Base-by-base conservation (phyloP, 2,797 vertebrate species). In the Eulemur coronatus region DNA sequence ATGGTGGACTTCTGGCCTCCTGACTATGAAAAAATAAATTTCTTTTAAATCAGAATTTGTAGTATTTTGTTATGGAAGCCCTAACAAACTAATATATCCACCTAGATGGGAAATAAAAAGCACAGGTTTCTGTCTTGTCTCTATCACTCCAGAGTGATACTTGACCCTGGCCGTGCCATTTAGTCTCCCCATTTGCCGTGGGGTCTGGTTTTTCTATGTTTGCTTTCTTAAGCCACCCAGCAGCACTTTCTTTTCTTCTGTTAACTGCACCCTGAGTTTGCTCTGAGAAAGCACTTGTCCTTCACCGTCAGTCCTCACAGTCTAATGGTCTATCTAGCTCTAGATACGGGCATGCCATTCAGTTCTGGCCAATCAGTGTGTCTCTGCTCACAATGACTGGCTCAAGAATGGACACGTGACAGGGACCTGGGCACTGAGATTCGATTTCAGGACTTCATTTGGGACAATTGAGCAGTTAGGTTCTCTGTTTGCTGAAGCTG, bases 391-490 rank as follows among this genome's bases (percentile, higher is more conserved):
- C 17, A 26, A n/a, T n/a, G 73, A 61, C 13, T 69, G 84, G 10
- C 28, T 89, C 46, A 61, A 67, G 46, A 70, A 93, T 59, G 73
- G 28, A 59, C 26, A 9, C 18, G 43, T 46, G 43, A 52, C 69
- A 46, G 57, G 69, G 79, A 78, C 15, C 15, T 88, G 75, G 18
- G 35, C 2, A 30, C 52, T 63, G 46, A 81, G n/a, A 52, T 88
- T 88, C 28, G 7, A 35, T 85, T 95, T 85, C 43, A 85, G 72
- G 84, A 79, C 88, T 95, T 73, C 20, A 63, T n/a, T 80, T 92
- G 46, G 52, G 85, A 82, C 1, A 63, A 15, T 18, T 48, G 43
- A 55, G 14, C 24, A 57, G 30, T 52, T 43, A 73, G 70, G 38
- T 18, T 75, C 73, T 79, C 11, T 85, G 2, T 87, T 52, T 20